These are phyloP conservation scores for Lobophora halterata DNA, from an alignment of 2,888 invertebrate genomes.

Conservation along the genomic window DNA sequence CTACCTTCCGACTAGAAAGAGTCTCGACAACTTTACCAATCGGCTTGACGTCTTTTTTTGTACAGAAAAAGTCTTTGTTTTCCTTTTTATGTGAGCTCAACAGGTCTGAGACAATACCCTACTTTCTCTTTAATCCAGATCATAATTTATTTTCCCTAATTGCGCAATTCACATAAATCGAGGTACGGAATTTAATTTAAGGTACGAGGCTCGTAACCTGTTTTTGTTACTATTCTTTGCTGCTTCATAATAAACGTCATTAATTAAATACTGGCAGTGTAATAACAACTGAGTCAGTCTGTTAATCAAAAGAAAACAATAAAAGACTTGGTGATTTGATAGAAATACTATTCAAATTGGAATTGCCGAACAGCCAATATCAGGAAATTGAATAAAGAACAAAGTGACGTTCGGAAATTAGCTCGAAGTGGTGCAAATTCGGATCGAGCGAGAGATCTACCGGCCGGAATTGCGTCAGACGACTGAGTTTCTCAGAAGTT, in stretches of 20 bases:
- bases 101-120: conserved; percentile 33
- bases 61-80: background rate
- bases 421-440: conserved; percentile 71
- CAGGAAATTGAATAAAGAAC: conserved; percentile 80
- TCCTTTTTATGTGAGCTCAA: conserved; percentile 18
- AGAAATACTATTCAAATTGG: conserved; percentile 53
- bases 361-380: conserved; percentile 57
- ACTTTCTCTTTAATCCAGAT: conserved; percentile 43
- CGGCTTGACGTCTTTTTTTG: background rate
- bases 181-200: conserved; percentile 56
- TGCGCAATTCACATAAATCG: conserved; percentile 63
- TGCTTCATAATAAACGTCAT: conserved; percentile 38
- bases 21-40: background rate
- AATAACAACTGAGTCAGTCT: conserved; percentile 33
- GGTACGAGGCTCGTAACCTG: conserved; percentile 34
- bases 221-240: conserved; percentile 42
- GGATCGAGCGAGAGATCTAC: conserved; percentile 65
- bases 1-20: background rate
- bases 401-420: conserved; percentile 80
- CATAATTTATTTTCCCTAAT: conserved; percentile 66
- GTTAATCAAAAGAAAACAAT: conserved; percentile 45
- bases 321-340: too few relatives aligned
- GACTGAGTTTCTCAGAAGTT: conserved; percentile 69
- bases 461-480: conserved; percentile 77
- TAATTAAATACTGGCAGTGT: conserved; percentile 42